These are phyloP conservation scores for Paguma larvata DNA, from an alignment of 2,797 vertebrate species.

Conservation along the genomic window DNA sequence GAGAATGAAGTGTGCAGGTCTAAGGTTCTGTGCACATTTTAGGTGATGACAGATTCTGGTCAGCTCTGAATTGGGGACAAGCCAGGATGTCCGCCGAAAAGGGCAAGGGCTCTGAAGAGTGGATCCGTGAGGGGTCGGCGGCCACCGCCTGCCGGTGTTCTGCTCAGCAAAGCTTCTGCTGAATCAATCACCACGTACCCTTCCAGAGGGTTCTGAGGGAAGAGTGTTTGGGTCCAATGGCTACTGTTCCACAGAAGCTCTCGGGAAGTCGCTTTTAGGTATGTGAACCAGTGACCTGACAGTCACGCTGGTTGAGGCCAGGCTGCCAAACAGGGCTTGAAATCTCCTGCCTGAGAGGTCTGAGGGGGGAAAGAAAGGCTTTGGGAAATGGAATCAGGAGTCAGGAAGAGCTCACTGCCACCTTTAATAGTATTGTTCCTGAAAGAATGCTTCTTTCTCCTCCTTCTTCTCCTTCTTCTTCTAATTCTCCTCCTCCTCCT, in stretches of 20 bases:
- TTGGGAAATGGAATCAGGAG: not conserved
- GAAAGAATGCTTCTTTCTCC: not conserved
- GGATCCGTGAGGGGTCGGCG: not conserved
- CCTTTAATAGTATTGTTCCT: not conserved
- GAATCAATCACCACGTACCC: too few species aligned
- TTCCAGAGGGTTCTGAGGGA: not conserved
- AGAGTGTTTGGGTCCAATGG: not conserved
- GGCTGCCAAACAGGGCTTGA: not conserved
- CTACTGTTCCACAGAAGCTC: not conserved
- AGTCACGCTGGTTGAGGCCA: not conserved
- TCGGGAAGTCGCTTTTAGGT: not conserved
- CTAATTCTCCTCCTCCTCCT: not conserved
- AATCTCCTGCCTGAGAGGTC: not conserved
- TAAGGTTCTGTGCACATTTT: not conserved
- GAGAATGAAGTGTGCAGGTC: not conserved
- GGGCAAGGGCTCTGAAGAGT: not conserved
- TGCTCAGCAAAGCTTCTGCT: not conserved
- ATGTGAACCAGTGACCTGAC: not conserved
- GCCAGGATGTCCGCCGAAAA: not conserved
- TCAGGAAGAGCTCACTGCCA: not conserved
- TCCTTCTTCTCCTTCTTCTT: not conserved
- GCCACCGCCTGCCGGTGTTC: accelerated
- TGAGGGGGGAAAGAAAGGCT: not conserved
- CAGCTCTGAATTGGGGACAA: not conserved
- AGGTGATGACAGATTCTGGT: not conserved